Percentiles rank a stretch among this genome's conserved stretches.
Conservation (phyloP, 2,888 invertebrate genomes). For the Drosophila austrosaltans region DNA sequence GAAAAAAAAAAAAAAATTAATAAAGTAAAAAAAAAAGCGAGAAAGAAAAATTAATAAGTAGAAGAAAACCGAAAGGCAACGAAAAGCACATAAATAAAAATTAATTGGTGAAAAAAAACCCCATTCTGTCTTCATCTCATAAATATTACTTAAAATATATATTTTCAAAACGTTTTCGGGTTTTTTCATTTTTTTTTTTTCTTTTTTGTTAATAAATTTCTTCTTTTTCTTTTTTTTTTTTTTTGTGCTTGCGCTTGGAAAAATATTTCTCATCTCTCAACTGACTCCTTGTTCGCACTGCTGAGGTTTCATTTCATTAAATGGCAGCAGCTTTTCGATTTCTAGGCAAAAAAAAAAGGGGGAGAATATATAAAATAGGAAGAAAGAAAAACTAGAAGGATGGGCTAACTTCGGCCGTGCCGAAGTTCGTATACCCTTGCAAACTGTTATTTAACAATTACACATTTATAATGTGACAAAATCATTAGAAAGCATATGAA, state of each 20-base stretch:
- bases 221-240: neutral
- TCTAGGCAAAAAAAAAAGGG: neutral
- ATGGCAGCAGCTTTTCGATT: slow-evolving; percentile 57
- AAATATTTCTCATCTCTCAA: neutral
- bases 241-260: neutral
- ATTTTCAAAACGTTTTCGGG: slow-evolving; percentile 42
- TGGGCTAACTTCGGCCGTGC: too few relatives aligned
- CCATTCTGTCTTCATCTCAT: slow-evolving; percentile 49
- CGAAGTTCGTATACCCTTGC: too few relatives aligned
- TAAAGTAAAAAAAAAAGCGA: slow-evolving; percentile 39
- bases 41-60: slow-evolving; percentile 26
- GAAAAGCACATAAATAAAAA: slow-evolving; percentile 71
- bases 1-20: slow-evolving; percentile 70
- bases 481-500: too few relatives aligned
- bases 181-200: neutral
- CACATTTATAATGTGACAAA: too few relatives aligned
- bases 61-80: slow-evolving; percentile 7
- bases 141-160: slow-evolving; percentile 72
- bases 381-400: too few relatives aligned
- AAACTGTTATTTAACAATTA: too few relatives aligned
- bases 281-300: slow-evolving; percentile 22
- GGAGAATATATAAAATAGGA: neutral
- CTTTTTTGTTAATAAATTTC: neutral
- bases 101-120: slow-evolving; percentile 63
- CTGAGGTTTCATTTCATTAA: slow-evolving; percentile 66